A percentile compares a stretch with the other conserved stretches of the same genome.
phyloP scores from a whole-genome alignment of 2,797 vertebrate genomes.

The Myoxocephalus aenaeus region DNA sequence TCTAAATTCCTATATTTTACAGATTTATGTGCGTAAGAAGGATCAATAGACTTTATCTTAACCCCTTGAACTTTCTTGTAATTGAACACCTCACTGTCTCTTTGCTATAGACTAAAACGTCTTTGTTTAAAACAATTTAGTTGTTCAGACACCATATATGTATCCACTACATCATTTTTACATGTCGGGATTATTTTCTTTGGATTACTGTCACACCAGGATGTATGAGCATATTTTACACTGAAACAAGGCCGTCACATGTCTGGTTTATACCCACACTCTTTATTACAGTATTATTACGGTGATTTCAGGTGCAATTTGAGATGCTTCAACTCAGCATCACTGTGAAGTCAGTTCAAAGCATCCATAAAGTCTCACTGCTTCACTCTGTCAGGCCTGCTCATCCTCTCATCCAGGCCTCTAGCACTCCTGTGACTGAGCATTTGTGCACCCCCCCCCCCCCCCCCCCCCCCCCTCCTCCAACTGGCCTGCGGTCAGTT shows the following conservation, averaged over 20 bases:
- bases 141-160: not conserved
- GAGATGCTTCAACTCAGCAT: not conserved
- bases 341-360: not conserved
- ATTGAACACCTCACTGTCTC: not conserved
- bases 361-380: not conserved
- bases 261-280: not conserved
- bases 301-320: not conserved
- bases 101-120: not conserved
- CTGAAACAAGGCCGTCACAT: not conserved
- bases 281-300: not conserved
- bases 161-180: not conserved
- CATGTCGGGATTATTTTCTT: not conserved
- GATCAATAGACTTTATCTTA: not conserved
- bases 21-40: too few species aligned
- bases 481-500: slow-evolving; percentile 46
- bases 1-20: not conserved
- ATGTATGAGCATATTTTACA: not conserved
- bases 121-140: not conserved
- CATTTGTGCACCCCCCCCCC: not conserved
- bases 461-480: not conserved
- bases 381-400: slow-evolving; percentile 19
- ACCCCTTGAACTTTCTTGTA: too few species aligned
- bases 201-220: not conserved
- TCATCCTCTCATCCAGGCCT: slow-evolving; percentile 48
- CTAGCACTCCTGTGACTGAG: slow-evolving; percentile 28